Conservation (phyloP, 1,140 invertebrate genomes). For the Fopius arisanus region DNA sequence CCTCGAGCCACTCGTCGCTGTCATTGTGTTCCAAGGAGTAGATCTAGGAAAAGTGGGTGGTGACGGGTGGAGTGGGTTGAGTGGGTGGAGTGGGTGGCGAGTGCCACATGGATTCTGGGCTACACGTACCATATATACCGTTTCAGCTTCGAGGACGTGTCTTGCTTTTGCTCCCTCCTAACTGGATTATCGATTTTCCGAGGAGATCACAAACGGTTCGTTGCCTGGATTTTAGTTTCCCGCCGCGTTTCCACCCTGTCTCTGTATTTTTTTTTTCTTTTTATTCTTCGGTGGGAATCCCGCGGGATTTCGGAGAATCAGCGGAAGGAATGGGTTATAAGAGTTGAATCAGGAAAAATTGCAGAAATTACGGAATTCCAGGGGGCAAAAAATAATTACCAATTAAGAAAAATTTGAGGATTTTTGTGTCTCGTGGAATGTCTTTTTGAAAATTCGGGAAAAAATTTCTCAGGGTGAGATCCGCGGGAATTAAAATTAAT, state of each 20-base stretch:
- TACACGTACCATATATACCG: not conserved
- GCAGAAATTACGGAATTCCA: no score
- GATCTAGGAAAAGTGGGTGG: not conserved
- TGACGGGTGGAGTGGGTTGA: not conserved
- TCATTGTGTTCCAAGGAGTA: not conserved
- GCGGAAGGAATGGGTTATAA: no score
- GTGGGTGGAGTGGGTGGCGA: not conserved
- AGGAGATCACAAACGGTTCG: slow-evolving; percentile 3
- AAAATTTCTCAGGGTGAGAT: no score
- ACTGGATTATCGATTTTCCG: slow-evolving; percentile 12
- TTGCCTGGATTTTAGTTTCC: not conserved
- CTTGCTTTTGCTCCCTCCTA: not conserved
- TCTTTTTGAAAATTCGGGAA: no score
- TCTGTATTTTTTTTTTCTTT: not conserved
- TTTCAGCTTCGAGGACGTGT: not conserved
- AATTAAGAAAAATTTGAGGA: no score
- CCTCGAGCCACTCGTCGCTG: not conserved
- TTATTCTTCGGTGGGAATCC: no score
- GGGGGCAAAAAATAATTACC: no score
- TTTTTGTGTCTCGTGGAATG: no score
- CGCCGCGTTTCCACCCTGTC: not conserved
- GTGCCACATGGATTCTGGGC: not conserved
- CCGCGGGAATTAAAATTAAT: not conserved
- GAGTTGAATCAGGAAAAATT: no score
- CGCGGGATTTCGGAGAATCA: no score